These are phyloP conservation scores for Oreonectes daqikongensis DNA, from an alignment of 2,797 vertebrate species.

Conservation along the genomic window DNA sequence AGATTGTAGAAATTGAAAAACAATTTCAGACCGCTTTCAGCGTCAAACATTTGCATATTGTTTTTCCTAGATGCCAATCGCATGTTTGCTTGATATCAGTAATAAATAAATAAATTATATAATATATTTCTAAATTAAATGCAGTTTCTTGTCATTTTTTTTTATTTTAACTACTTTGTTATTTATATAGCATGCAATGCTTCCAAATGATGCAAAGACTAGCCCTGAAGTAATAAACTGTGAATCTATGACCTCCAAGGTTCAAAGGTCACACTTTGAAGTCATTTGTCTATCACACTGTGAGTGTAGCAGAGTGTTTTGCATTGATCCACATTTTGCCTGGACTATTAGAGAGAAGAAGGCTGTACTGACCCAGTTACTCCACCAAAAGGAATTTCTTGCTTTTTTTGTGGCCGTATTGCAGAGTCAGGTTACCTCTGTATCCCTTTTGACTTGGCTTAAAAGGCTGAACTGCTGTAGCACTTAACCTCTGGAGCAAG, in stretches of 20 bases:
- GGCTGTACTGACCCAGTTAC: constrained; percentile 13
- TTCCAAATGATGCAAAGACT: not conserved
- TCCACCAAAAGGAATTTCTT: not conserved
- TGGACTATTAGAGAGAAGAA: constrained; percentile 5
- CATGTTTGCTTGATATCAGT: not conserved
- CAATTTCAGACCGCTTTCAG: not conserved
- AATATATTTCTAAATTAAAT: too few species aligned
- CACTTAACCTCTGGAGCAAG: not conserved
- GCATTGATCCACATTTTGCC: not conserved
- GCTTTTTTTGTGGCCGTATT: not conserved
- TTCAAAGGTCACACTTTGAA: not conserved
- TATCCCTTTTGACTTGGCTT: not conserved
- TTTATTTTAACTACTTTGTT: too few species aligned
- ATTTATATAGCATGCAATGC: too few species aligned
- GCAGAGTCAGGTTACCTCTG: not conserved
- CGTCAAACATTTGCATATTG: constrained; percentile 30
- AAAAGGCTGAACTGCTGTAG: not conserved
- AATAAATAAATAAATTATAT: not conserved
- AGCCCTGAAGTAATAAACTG: too few species aligned
- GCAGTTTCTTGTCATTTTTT: too few species aligned
- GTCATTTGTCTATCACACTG: not conserved
- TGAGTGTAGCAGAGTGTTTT: not conserved
- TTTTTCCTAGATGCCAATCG: not conserved
- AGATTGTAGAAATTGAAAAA: constrained; percentile 19
- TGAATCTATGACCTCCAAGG: constrained; percentile 1